Evolutionary conservation across 2,797 vertebrate species (phyloP), one percentile per base, ranked within the genome.

Genomic region (Pseudochaenichthys georgianus): DNA sequence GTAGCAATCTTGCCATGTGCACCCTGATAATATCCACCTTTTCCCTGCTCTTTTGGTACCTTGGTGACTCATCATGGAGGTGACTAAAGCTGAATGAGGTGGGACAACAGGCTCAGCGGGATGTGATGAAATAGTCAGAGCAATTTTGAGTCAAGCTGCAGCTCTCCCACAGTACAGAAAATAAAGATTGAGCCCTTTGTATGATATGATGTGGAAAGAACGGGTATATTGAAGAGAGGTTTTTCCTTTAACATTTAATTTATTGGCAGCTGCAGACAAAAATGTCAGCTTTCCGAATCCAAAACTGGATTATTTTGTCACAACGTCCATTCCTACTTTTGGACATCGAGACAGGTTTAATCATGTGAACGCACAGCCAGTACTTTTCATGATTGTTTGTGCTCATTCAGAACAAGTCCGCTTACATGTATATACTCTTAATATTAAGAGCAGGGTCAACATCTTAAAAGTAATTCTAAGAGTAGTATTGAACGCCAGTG

Each of bases 61-160:
- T 78, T 65, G 31, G 57, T 86, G 81, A 88, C 70, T 83, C 76
- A 82, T 52, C 51, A 16, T 78, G 70, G 82, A 50, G 2, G 41
- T 67, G 64, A 75, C 48, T 58, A 53, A 80, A 80, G 51, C 72
- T 70, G 79, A 77, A 65, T 57, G 55, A 59, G 70, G 64, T 70
- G 57, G 70, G 73, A 72, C 80, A 72, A 77, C 82, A 78, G 67
- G n/a, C 65, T 2, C 68, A 58, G 63, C 13, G 7, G 73, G 66
- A 52, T 52, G 45, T 21, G 1, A 66, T 66, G 64, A 69, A 64
- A 55, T 9, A 63, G 64, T 62, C 64, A 16, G 55, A 28, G 70
- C 19, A 28, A 8, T 64, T 77, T 47, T 58, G 41, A 77, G 55
- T 80, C 67, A 66, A 54, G 62, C 65, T 63, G 51, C 48, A 54